These are phyloP conservation scores for Harlomillsia oculata DNA, from an alignment of 1,140 invertebrate genomes.

Conservation along the genomic window DNA sequence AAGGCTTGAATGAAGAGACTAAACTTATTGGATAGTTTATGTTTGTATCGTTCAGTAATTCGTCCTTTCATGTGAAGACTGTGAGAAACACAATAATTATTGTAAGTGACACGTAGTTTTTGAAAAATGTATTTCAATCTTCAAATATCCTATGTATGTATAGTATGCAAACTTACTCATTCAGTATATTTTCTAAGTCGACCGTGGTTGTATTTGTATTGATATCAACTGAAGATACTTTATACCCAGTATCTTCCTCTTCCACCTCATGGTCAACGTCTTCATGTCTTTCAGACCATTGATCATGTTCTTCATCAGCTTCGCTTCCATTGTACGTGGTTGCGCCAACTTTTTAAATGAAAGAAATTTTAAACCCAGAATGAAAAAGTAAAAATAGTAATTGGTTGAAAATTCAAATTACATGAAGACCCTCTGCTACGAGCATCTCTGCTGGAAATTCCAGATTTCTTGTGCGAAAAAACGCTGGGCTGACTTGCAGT, in stretches of 20 bases:
- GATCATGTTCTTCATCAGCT: too few relatives aligned
- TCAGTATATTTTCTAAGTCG: slow-evolving; percentile 22
- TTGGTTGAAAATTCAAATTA: too few relatives aligned
- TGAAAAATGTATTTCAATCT: too few relatives aligned
- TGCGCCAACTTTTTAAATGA: too few relatives aligned
- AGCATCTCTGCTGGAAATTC: too few relatives aligned
- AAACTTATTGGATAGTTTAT: slow-evolving; percentile 22
- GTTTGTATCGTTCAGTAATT: slow-evolving; percentile 20
- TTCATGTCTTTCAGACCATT: not conserved
- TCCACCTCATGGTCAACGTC: not conserved
- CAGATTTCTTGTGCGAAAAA: too few relatives aligned
- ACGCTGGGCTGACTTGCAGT: too few relatives aligned
- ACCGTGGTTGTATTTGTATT: slow-evolving; percentile 16
- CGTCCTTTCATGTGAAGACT: slow-evolving; percentile 19
- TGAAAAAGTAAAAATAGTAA: too few relatives aligned
- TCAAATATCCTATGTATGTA: too few relatives aligned
- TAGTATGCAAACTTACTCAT: slow-evolving; percentile 5
- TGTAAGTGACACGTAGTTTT: not conserved
- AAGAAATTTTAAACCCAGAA: too few relatives aligned
- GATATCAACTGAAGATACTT: slow-evolving; percentile 26
- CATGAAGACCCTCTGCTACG: too few relatives aligned
- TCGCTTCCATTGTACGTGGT: not conserved
- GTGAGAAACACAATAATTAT: not conserved
- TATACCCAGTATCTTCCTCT: slow-evolving; percentile 6
- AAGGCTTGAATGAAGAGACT: slow-evolving; percentile 31